These are phyloP conservation scores for Piaya cayana DNA, from an alignment of 2,113 vertebrate genomes.

Conservation along the genomic window DNA sequence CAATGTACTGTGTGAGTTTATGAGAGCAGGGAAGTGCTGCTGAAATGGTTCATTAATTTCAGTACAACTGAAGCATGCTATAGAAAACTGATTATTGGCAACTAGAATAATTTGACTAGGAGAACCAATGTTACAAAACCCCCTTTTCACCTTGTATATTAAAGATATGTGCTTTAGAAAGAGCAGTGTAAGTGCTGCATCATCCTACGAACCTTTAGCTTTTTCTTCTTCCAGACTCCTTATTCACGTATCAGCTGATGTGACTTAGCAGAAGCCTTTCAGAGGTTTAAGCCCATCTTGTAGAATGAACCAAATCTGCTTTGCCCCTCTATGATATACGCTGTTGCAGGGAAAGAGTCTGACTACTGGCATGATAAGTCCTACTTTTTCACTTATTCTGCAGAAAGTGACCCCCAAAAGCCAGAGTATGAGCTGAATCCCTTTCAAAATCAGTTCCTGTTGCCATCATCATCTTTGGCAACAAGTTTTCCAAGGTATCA, in stretches of 20 bases:
- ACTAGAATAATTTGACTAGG: background rate
- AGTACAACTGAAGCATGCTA: background rate
- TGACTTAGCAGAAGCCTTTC: background rate
- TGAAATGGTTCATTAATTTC: background rate
- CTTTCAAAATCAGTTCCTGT: background rate
- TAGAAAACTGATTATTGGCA: background rate
- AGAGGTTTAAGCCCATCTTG: background rate
- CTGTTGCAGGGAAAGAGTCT: background rate
- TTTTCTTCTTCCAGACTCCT: background rate
- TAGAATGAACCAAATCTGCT: background rate
- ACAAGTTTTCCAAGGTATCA: background rate
- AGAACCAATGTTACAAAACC: background rate
- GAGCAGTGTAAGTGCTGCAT: background rate
- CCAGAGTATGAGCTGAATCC: background rate
- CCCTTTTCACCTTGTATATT: background rate
- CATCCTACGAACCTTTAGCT: background rate
- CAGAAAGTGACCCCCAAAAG: background rate
- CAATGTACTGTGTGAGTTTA: background rate
- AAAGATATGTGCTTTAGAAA: background rate
- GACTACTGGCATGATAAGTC: background rate
- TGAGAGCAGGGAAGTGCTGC: background rate
- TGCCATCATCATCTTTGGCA: background rate
- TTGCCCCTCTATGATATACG: background rate
- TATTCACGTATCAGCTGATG: background rate
- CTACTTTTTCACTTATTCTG: background rate